Evolutionary conservation across 2,888 invertebrate species (phyloP), one percentile per base, ranked within the genome.

Genomic region (Andrena minutula): DNA sequence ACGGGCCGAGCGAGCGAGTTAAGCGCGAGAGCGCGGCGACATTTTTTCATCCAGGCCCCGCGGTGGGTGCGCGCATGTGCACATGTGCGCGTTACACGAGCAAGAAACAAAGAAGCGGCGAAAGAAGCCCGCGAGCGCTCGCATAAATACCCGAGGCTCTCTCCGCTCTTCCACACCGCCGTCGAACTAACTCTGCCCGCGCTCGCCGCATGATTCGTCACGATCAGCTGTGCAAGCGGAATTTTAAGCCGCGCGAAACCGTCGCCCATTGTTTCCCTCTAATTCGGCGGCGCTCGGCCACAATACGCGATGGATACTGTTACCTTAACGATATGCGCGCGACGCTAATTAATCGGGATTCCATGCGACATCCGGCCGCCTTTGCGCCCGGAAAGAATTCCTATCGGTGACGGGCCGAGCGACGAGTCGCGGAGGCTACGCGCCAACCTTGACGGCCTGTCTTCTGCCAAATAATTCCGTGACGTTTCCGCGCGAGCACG

Each of bases 51-150:
- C 73, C 61, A 70, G 32, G 26, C 74, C 12, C 41, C 71, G 41
- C 70, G 70, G 81, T 71, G 83, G 65, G 79, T 69, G 79, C 76
- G 73, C 64, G 60, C 75, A 60, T 56, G 69, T 61, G 75, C 81
- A 70, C 75, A 79, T 75, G 80, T 68, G 79, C 75, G 65, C 65
- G 71, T 77, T 61, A 72, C 80, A 72, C 72, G 32, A n/a, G 5
- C 64, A 75, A 83, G 88, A 89, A 86, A 90, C 90, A 90, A 91
- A 90, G 90, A 89, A 78, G 73, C 84, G 77, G 83, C 81, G 85
- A 87, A 85, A 82, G 85, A 89, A 89, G 84, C 83, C 79, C 82
- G 83, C 80, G 84, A 70, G 81, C 84, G 84, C 80, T 83, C 83
- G 88, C 88, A 89, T 88, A 89, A 89, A 91, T 90, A 88, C 88